A percentile compares a stretch with the other conserved stretches of the same genome.
Conservation (phyloP, 1,140 invertebrate genomes). For the Neodiprion fabricii region DNA sequence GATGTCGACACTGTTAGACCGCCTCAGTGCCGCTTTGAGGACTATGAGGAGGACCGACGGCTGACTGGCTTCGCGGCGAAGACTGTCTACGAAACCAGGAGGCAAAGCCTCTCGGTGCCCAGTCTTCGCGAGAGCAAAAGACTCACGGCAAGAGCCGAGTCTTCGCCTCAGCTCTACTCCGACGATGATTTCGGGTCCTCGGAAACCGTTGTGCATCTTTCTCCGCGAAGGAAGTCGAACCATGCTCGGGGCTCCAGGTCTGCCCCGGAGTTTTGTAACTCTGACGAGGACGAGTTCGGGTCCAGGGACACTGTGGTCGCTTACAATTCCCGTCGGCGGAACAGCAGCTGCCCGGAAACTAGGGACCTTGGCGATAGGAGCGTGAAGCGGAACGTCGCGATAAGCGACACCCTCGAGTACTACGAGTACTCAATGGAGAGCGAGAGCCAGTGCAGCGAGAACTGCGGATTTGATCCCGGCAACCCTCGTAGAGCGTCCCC, state of each 20-base stretch:
- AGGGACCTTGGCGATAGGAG: conserved; percentile 33
- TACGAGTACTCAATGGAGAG: conserved; percentile 62
- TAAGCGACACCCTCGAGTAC: conserved; percentile 60
- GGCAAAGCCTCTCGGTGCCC: conserved; percentile 30
- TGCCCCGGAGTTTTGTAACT: not conserved
- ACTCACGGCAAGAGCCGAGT: conserved; percentile 45
- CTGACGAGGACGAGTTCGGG: not conserved
- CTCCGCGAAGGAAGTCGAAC: not conserved
- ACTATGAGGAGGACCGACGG: conserved; percentile 12
- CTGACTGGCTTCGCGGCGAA: conserved; percentile 22
- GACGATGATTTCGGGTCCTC: conserved; percentile 41
- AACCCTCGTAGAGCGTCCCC: conserved; percentile 51
- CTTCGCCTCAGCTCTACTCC: conserved; percentile 47
- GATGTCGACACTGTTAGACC: conserved; percentile 17
- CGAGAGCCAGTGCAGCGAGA: conserved; percentile 62
- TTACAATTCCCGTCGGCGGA: conserved; percentile 37
- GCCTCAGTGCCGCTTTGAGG: conserved; percentile 12
- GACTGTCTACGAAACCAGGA: conserved; percentile 39
- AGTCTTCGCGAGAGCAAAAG: conserved; percentile 39
- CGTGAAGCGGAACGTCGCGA: conserved; percentile 60
- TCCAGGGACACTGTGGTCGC: not conserved
- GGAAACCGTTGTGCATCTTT: not conserved
- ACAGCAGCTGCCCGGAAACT: conserved; percentile 53
- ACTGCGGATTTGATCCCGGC: conserved; percentile 63
- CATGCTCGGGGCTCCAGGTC: not conserved